Percentiles rank a stretch among this genome's conserved stretches.
Conservation (phyloP, 2,113 vertebrate species). For the Rhynchopsitta pachyrhyncha region DNA sequence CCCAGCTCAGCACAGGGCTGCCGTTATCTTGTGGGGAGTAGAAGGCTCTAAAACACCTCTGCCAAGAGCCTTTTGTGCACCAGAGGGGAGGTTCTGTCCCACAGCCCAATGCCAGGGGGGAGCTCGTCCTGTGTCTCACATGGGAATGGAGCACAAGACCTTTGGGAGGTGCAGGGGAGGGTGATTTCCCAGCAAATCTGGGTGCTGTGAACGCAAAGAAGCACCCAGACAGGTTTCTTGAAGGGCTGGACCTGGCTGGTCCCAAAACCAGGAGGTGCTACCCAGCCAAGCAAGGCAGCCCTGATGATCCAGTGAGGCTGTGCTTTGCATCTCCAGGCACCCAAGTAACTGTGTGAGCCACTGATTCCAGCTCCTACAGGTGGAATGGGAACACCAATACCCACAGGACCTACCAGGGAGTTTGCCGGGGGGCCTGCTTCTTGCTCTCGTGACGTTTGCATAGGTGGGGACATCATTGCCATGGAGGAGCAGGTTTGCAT, state of each 20-base stretch:
- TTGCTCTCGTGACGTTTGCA: accelerated
- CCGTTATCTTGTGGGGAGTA: accelerated
- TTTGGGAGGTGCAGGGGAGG: not conserved
- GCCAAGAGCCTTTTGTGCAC: not conserved
- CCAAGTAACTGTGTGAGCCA: not conserved
- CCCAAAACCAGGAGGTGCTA: not conserved
- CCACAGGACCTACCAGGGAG: not conserved
- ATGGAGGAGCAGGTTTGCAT: not conserved
- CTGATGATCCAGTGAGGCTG: accelerated
- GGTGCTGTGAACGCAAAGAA: not conserved
- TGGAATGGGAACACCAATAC: accelerated
- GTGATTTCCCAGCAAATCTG: not conserved
- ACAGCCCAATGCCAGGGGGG: accelerated
- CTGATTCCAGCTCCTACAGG: not conserved
- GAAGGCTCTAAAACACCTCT: not conserved
- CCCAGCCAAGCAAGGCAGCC: not conserved
- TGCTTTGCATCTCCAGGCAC: not conserved
- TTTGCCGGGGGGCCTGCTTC: not conserved
- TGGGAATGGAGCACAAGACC: not conserved
- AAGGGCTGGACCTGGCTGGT: not conserved
- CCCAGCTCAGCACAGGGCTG: not conserved
- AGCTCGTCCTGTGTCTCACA: accelerated
- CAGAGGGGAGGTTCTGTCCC: accelerated
- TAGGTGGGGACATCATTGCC: not conserved
- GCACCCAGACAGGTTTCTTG: not conserved